These are phyloP conservation scores for Meta bourneti DNA, from an alignment of 2,888 invertebrate genomes.

Conservation along the genomic window DNA sequence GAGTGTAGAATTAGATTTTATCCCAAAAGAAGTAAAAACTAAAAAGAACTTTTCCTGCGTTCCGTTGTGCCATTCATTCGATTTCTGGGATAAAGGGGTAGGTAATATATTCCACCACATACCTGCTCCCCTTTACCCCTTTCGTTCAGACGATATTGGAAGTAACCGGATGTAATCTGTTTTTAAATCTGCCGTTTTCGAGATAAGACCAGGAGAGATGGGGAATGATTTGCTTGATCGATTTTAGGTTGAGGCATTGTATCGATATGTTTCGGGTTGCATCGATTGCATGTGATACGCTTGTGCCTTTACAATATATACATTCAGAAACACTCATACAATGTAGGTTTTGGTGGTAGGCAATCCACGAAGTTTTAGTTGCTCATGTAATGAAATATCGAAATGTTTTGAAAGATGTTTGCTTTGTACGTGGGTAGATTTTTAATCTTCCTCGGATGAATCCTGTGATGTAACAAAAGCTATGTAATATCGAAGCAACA, in stretches of 20 bases:
- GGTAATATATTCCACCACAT: slow-evolving; percentile 39
- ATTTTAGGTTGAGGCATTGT: neutral
- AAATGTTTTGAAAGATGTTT: too few species aligned
- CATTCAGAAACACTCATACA: too few species aligned
- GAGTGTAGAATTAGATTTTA: slow-evolving; percentile 46
- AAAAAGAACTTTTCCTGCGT: neutral
- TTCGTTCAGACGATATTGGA: slow-evolving; percentile 6
- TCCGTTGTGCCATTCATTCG: slow-evolving; percentile 25
- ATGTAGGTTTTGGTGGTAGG: too few species aligned
- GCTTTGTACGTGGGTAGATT: too few species aligned
- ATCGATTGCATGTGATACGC: too few species aligned
- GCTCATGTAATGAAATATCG: too few species aligned
- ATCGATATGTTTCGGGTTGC: slow-evolving; percentile 21
- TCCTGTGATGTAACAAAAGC: too few species aligned
- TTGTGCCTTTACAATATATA: too few species aligned
- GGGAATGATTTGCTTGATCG: slow-evolving; percentile 13
- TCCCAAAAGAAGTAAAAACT: neutral
- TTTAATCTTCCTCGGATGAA: too few species aligned
- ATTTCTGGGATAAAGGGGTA: neutral
- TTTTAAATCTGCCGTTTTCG: slow-evolving; percentile 16
- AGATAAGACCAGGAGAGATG: slow-evolving; percentile 13
- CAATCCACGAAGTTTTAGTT: too few species aligned
- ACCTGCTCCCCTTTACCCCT: slow-evolving; percentile 7
- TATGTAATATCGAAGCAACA: too few species aligned
- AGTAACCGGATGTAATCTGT: slow-evolving; percentile 41